A percentile compares a stretch with the other conserved stretches of the same genome.
phyloP scores from a whole-genome alignment of 2,797 vertebrate species.

The Molossus molossus region DNA sequence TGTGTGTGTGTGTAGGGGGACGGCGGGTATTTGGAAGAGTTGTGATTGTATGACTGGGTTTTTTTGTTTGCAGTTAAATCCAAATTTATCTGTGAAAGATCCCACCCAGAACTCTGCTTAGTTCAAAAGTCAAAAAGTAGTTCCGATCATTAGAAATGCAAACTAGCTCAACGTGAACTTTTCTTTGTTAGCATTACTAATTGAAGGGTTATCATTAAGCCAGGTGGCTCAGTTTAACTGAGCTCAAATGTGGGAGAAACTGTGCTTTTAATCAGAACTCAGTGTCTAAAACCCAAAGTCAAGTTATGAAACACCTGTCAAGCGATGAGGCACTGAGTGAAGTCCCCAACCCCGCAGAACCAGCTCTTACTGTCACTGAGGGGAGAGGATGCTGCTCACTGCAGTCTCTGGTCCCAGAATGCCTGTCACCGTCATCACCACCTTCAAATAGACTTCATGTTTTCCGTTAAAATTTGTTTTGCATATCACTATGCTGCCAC shows the following conservation, averaged over 20 bases:
- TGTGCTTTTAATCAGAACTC: neutral
- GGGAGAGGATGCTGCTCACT: neutral
- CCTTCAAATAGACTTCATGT: neutral
- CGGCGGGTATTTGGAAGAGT: neutral
- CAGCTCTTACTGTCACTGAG: neutral
- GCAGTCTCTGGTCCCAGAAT: neutral
- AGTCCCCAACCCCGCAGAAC: neutral
- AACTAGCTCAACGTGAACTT: constrained; percentile 47
- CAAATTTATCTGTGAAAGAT: constrained; percentile 25
- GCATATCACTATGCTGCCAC: neutral
- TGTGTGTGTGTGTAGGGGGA: rapidly evolving
- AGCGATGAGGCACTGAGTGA: neutral
- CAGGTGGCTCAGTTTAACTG: neutral
- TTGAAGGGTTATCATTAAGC: constrained; percentile 3
- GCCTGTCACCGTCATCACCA: neutral
- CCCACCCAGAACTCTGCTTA: neutral
- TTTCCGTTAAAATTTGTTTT: constrained; percentile 26
- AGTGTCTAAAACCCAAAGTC: neutral
- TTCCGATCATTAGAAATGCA: constrained; percentile 50
- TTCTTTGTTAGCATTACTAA: constrained; percentile 28
- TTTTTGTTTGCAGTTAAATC: neutral
- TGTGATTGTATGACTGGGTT: constrained; percentile 9
- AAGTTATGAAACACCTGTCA: neutral
- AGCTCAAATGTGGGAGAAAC: neutral
- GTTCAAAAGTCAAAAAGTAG: constrained; percentile 55